These are phyloP conservation scores for Candidula unifasciata DNA, from an alignment of 2,888 invertebrate genomes.

Conservation along the genomic window DNA sequence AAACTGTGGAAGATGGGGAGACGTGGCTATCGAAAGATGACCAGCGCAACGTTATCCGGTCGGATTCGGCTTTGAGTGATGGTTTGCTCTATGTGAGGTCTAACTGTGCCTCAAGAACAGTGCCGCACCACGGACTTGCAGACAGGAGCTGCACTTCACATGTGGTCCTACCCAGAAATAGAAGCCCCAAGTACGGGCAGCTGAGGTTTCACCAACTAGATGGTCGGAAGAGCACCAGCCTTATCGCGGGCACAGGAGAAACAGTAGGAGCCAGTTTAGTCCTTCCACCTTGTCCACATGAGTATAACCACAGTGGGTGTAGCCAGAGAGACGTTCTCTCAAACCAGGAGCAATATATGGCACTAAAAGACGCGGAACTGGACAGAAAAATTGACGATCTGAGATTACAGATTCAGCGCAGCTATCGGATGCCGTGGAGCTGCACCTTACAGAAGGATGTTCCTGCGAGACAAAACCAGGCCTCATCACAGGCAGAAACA, in stretches of 20 bases:
- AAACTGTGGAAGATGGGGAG: neutral
- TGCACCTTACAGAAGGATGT: too few species aligned
- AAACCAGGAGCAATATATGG: neutral
- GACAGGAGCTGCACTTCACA: neutral
- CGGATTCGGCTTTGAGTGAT: conserved; percentile 3
- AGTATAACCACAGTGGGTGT: neutral
- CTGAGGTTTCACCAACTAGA: neutral
- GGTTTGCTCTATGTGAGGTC: neutral
- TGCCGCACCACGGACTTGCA: neutral
- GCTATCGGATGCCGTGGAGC: neutral
- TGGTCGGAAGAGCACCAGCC: neutral
- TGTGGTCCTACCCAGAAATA: too few species aligned
- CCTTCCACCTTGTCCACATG: conserved; percentile 16
- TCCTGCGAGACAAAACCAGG: neutral
- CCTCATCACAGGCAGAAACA: neutral
- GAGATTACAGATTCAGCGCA: neutral
- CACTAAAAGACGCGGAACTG: neutral
- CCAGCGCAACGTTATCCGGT: neutral
- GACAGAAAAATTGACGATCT: neutral
- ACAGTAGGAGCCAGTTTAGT: too few species aligned
- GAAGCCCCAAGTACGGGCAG: too few species aligned
- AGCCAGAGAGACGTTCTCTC: neutral
- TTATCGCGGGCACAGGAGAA: neutral
- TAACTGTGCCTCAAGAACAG: neutral
- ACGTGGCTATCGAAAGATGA: too few species aligned